Percentiles rank a stretch among this genome's conserved stretches.
Conservation (phyloP, 2,888 invertebrate genomes). For the Gandaritis pyraliata region DNA sequence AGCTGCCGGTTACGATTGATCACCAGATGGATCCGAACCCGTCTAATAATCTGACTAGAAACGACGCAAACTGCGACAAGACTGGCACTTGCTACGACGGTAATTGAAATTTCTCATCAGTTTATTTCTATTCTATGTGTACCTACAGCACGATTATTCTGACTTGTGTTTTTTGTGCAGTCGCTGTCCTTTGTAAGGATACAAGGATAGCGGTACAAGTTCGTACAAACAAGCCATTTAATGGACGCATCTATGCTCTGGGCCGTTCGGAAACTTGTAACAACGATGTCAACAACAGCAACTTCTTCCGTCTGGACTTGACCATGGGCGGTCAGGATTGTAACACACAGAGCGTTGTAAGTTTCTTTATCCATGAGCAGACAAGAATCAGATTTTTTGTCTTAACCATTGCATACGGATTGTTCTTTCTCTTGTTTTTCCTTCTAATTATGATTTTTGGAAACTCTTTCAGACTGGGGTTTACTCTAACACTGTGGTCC, state of each 20-base stretch:
- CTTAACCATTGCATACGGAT: too few relatives aligned
- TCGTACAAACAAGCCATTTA: slow-evolving; percentile 96
- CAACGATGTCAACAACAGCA: slow-evolving; percentile 96
- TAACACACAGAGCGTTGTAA: slow-evolving; percentile 97
- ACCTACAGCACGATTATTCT: slow-evolving; percentile 16
- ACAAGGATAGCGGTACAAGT: slow-evolving; percentile 97
- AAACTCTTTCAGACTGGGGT: slow-evolving; percentile 91
- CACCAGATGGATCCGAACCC: slow-evolving; percentile 89
- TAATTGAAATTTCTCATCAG: slow-evolving; percentile 67
- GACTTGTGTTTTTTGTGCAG: slow-evolving; percentile 76
- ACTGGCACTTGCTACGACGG: slow-evolving; percentile 98
- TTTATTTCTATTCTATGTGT: slow-evolving; percentile 27
- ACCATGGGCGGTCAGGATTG: slow-evolving; percentile 98
- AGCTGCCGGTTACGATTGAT: slow-evolving; percentile 90
- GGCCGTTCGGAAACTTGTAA: slow-evolving; percentile 98
- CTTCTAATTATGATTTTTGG: not conserved
- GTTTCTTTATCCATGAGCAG: slow-evolving; percentile 57
- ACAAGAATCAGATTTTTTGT: not conserved
- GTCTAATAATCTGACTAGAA: slow-evolving; percentile 88
- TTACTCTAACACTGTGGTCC: slow-evolving; percentile 96
- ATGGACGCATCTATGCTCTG: slow-evolving; percentile 96
- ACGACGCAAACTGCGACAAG: slow-evolving; percentile 95
- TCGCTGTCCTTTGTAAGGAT: slow-evolving; percentile 97
- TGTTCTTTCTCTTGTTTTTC: not conserved
- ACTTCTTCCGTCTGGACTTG: slow-evolving; percentile 95